Evolutionary conservation across 2,113 vertebrate genomes (phyloP), one percentile per base, ranked within the genome.

Genomic region (Fregetta grallaria): DNA sequence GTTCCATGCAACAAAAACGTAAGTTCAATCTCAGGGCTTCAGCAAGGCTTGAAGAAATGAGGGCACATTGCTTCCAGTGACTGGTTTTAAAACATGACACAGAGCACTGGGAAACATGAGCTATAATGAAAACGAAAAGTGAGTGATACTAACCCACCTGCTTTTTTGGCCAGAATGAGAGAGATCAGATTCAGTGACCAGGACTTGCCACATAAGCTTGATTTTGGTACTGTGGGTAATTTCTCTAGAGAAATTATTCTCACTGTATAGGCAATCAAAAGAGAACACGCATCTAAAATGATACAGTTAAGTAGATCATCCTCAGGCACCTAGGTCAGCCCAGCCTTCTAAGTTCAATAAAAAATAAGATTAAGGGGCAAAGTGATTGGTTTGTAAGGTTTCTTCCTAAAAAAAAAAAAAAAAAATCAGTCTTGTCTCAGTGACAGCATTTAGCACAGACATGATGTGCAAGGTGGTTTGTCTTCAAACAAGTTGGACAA

Each of bases 21-120:
- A 94, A 89, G 73, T 85, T 91, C 7, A 3, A 81, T 85, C 53
- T 74, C 68, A 71, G 44, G 38, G 52, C 80, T 91, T 63, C 63
- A 71, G 80, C 23, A 71, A 89, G 38, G 38, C 80, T 85, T 72
- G 70, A 82, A 72, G 70, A 95, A 89, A 96, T 66, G 73, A 95
- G 62, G 77, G 58, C 87, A 86, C 50, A 30, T 92, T 82, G 20
- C 49, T 96, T 95, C 94, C 87, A 70, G 66, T 76, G 77, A 76
- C 84, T 96, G 66, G 44, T 76, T 90, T 95, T 82, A 82, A 94
- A 92, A 93, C 63, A 76, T 45, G 90, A 92, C 87, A 88, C 3
- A 92, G 38, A 88, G 62, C 45, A 76, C 53, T 61, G 50, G n/a
- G 23, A 94, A 95, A 91, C 72, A 86, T 4, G 15, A 90, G 32